phyloP scores from a whole-genome alignment of 2,888 invertebrate genomes.

The Tridacna gigas region DNA sequence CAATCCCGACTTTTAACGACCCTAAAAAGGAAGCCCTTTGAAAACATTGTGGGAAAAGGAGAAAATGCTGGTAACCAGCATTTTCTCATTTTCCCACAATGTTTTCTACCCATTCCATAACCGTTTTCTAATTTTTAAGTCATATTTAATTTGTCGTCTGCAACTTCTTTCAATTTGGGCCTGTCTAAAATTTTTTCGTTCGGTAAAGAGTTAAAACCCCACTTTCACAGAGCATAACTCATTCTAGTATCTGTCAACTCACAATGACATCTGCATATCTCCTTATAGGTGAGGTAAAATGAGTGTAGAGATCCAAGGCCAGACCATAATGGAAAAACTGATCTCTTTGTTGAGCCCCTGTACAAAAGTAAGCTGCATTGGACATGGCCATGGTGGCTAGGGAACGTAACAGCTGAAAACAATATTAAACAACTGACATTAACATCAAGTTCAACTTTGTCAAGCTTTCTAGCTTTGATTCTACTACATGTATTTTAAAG shows the following conservation, averaged over 20 bases:
- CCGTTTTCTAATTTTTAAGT: too few species aligned
- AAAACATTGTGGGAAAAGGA: not conserved
- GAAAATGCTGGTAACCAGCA: not conserved
- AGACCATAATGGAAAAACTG: conserved; percentile 83
- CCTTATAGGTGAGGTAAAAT: conserved; percentile 80
- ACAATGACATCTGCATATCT: conserved; percentile 81
- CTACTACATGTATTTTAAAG: too few species aligned
- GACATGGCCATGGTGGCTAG: conserved; percentile 84
- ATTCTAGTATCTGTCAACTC: conserved; percentile 47
- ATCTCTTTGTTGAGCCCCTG: conserved; percentile 75
- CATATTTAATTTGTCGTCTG: too few species aligned
- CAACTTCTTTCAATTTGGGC: too few species aligned
- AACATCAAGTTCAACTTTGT: too few species aligned
- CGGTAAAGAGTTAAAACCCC: not conserved
- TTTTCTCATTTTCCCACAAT: not conserved
- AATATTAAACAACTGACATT: too few species aligned
- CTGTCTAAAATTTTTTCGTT: too few species aligned
- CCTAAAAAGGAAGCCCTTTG: too few species aligned
- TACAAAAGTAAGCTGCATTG: conserved; percentile 83
- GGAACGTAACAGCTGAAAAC: conserved; percentile 78
- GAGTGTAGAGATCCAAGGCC: conserved; percentile 79
- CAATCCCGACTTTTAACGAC: too few species aligned
- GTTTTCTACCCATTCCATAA: not conserved
- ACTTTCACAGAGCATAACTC: not conserved
- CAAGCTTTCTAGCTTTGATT: too few species aligned